Conservation (phyloP, 2,113 vertebrate species). For the Festucalex cinctus region DNA sequence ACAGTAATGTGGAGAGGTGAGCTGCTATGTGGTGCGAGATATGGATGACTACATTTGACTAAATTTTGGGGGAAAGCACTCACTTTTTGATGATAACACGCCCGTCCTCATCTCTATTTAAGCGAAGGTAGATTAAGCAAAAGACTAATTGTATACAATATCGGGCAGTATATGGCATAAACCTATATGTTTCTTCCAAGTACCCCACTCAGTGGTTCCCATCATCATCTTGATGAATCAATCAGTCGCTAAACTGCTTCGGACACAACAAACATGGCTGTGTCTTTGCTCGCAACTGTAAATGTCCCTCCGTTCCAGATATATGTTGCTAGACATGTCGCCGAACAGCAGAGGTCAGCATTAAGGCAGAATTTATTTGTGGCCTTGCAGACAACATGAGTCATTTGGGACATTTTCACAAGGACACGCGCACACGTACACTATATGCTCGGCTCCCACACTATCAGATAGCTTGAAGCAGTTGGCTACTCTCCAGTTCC, state of each 20-base stretch:
- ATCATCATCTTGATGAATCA: too few relatives aligned
- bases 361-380: constrained; percentile 20
- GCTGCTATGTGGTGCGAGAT: background rate
- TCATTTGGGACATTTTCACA: background rate
- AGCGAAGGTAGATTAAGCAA: too few relatives aligned
- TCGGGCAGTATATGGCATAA: too few relatives aligned
- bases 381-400: background rate
- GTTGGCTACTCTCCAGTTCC: constrained; percentile 29
- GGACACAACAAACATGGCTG: background rate
- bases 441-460: background rate
- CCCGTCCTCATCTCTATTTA: too few relatives aligned
- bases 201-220: too few relatives aligned
- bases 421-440: background rate
- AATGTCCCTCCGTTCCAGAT: background rate
- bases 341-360: constrained; percentile 43
- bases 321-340: constrained; percentile 6
- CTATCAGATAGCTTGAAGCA: constrained; percentile 10
- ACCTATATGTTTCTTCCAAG: too few relatives aligned
- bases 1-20: constrained; percentile 66
- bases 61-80: too few relatives aligned
- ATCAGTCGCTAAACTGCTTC: background rate
- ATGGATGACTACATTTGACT: too few relatives aligned
- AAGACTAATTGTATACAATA: too few relatives aligned
- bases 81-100: too few relatives aligned
- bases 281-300: background rate